These are phyloP conservation scores for Ceratina japonica DNA, from an alignment of 1,140 invertebrate species.

Conservation along the genomic window DNA sequence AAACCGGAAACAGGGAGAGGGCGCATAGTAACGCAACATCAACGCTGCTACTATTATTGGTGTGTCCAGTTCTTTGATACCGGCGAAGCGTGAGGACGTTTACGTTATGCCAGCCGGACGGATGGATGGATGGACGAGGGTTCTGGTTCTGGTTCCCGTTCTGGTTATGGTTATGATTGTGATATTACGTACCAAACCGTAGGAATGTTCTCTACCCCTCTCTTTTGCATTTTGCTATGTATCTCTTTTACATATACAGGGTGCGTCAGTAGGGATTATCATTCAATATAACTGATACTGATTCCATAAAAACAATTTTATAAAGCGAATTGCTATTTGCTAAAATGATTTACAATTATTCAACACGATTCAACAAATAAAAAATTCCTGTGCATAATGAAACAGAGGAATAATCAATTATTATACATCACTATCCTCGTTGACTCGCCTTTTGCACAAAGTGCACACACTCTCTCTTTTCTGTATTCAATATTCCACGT, in stretches of 20 bases:
- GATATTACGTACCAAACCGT: conserved; percentile 75
- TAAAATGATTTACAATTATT: too few relatives aligned
- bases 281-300: too few relatives aligned
- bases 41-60: conserved; percentile 58
- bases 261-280: too few relatives aligned
- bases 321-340: too few relatives aligned
- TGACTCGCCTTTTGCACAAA: neutral
- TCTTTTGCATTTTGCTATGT: neutral
- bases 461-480: too few relatives aligned
- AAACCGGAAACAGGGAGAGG: conserved; percentile 48
- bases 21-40: conserved; percentile 52
- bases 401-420: too few relatives aligned
- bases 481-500: too few relatives aligned
- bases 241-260: too few relatives aligned
- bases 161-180: conserved; percentile 77
- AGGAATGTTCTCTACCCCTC: conserved; percentile 64
- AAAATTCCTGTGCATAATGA: too few relatives aligned
- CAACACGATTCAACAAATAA: too few relatives aligned
- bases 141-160: conserved; percentile 56
- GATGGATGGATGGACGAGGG: conserved; percentile 62
- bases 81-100: conserved; percentile 75
- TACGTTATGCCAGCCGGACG: conserved; percentile 71
- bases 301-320: too few relatives aligned
- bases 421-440: neutral
- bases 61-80: conserved; percentile 73